phyloP scores from a whole-genome alignment of 2,888 invertebrate species.

The Chymomyza caudatula region DNA sequence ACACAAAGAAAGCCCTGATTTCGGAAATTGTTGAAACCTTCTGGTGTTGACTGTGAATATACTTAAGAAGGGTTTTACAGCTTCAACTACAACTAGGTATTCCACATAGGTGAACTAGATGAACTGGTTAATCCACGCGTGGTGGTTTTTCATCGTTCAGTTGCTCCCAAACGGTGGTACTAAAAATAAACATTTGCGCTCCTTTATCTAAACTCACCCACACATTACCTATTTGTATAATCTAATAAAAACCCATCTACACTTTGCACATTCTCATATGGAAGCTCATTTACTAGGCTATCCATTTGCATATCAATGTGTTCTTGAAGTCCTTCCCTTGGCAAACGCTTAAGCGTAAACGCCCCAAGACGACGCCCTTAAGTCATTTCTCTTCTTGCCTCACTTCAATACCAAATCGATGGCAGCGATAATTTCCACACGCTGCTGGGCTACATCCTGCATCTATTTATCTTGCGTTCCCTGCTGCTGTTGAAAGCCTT shows the following conservation, averaged over 20 bases:
- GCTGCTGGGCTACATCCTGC: slow-evolving; percentile 53
- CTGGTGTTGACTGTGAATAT: too few relatives aligned
- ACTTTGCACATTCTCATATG: not conserved
- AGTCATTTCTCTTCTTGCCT: not conserved
- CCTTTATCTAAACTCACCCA: not conserved
- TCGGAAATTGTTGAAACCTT: too few relatives aligned
- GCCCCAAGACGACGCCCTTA: not conserved
- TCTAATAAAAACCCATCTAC: not conserved
- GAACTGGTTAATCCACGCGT: too few relatives aligned
- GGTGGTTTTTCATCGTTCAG: too few relatives aligned
- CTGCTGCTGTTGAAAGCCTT: slow-evolving; percentile 2
- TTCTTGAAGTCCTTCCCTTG: not conserved
- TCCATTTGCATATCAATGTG: not conserved
- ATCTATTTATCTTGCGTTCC: slow-evolving; percentile 60
- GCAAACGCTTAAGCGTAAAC: not conserved
- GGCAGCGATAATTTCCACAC: slow-evolving; percentile 55
- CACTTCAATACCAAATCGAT: slow-evolving; percentile 59
- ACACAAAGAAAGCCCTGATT: too few relatives aligned
- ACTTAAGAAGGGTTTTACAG: too few relatives aligned
- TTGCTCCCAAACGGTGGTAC: too few relatives aligned
- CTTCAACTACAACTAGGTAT: too few relatives aligned
- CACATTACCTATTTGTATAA: not conserved
- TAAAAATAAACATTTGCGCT: not conserved
- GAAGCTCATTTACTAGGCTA: not conserved
- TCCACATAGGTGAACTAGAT: too few relatives aligned